Evolutionary conservation across 2,888 invertebrate species (phyloP).

Genomic region (Rhodophaea formosa): DNA sequence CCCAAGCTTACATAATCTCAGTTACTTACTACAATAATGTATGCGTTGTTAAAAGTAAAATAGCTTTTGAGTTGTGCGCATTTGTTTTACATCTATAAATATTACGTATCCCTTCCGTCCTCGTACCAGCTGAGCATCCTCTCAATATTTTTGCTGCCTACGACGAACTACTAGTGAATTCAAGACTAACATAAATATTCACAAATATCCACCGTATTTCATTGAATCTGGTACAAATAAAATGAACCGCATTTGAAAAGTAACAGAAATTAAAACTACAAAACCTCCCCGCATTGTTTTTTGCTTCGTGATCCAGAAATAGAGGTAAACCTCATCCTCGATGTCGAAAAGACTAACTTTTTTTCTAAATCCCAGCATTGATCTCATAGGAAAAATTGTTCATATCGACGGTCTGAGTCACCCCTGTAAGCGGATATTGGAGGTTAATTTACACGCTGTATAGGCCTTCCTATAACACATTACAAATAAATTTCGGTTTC

Average conservation of each 20-base stretch:
- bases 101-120: background rate
- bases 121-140: background rate
- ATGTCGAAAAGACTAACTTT: no score
- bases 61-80: background rate
- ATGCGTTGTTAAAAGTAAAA: no score
- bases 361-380: no score
- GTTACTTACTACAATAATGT: background rate
- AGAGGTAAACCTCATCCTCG: constrained; percentile 49
- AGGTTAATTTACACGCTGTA: no score
- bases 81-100: background rate
- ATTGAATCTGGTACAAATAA: constrained; percentile 38
- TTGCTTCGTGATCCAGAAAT: constrained; percentile 57
- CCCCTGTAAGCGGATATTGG: no score
- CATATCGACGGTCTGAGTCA: no score
- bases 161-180: constrained; percentile 16
- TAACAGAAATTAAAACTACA: constrained; percentile 57
- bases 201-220: constrained; percentile 23
- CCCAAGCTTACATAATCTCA: background rate
- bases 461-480: no score
- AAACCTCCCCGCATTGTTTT: constrained; percentile 58
- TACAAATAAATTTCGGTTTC: no score
- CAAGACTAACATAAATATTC: constrained; percentile 24
- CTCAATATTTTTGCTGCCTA: background rate
- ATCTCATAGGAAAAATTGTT: no score
- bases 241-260: constrained; percentile 46